Conservation (phyloP, 2,113 vertebrate genomes). For the Chlorodrepanis virens region DNA sequence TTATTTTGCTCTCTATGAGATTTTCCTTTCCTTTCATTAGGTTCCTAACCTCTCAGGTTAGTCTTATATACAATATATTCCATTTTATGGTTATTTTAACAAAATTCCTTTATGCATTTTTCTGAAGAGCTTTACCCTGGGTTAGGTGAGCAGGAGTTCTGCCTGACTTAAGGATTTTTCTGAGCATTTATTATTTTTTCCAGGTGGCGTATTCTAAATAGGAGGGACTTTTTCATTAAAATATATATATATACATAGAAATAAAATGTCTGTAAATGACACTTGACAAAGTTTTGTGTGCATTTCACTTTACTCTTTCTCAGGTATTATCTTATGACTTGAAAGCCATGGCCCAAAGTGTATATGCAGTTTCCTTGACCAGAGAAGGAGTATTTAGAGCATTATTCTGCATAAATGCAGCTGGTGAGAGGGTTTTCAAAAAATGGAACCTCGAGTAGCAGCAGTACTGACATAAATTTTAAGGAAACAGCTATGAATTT, state of each 20-base stretch:
- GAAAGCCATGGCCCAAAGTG: neutral
- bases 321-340: neutral
- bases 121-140: neutral
- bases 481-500: neutral
- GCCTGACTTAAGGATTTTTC: neutral
- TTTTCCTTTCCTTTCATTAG: neutral
- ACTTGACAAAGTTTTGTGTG: neutral
- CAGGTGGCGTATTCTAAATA: neutral
- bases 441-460: neutral
- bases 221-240: neutral
- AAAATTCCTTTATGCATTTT: neutral
- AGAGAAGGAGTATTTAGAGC: neutral
- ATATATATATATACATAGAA: neutral
- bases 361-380: neutral
- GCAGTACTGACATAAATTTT: neutral
- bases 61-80: neutral
- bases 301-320: neutral
- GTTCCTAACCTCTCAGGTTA: neutral
- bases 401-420: neutral
- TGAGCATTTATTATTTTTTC: neutral
- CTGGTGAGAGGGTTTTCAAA: neutral
- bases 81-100: neutral
- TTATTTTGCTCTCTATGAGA: neutral
- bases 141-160: neutral
- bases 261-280: neutral